Evolutionary conservation across 92 coral and sea anemone genomes (phyloP).

Genomic region (Ricordea florida): DNA sequence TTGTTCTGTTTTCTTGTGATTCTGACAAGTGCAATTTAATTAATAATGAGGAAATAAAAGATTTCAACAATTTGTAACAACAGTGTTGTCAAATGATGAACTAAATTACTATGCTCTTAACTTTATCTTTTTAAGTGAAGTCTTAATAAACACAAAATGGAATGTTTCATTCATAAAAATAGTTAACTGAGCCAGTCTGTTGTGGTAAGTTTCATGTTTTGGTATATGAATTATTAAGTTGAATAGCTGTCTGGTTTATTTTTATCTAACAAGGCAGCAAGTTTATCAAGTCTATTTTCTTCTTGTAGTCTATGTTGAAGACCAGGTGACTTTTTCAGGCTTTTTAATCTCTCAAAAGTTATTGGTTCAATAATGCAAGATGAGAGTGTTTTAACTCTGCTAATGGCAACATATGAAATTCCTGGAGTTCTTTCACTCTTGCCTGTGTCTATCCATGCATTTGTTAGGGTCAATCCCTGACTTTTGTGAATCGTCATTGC

Average conservation of each 20-base stretch:
- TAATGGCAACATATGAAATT: conserved; percentile 37
- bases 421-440: conserved; percentile 27
- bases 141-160: background rate
- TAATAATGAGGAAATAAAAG: background rate
- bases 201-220: background rate
- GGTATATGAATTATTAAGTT: background rate
- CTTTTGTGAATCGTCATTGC: conserved; percentile 40
- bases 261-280: conserved; percentile 12
- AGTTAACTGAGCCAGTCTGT: background rate
- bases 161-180: too few relatives aligned
- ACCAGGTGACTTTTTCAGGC: conserved; percentile 33
- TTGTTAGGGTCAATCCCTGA: conserved; percentile 48
- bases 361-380: conserved; percentile 51
- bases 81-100: background rate
- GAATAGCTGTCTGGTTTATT: conserved; percentile 3
- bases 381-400: conserved; percentile 45
- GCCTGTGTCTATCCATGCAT: conserved; percentile 36
- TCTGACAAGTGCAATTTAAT: background rate
- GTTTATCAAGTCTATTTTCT: conserved; percentile 18
- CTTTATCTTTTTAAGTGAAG: too few relatives aligned
- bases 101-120: too few relatives aligned
- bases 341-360: conserved; percentile 27
- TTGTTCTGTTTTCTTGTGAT: conserved; percentile 5
- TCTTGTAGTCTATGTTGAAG: conserved; percentile 30
- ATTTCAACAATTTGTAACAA: background rate